phyloP scores from a whole-genome alignment of 1,140 invertebrate species.

The Lordiphosa collinella region DNA sequence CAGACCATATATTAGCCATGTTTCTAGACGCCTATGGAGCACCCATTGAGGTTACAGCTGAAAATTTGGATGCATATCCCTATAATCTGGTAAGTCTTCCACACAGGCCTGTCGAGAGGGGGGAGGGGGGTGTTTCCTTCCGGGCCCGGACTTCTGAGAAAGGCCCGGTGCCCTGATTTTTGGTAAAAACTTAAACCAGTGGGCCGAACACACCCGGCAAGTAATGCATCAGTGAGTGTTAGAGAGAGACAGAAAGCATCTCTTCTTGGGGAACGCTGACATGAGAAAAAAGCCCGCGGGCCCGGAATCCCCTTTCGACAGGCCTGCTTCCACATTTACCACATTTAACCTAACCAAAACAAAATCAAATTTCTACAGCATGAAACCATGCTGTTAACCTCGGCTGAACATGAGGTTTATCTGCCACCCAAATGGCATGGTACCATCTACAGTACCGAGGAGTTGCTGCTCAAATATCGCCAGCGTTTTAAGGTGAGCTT shows the following conservation, averaged over 20 bases:
- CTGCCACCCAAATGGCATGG: conserved; percentile 52
- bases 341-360: neutral
- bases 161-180: too few relatives aligned
- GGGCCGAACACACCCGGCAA: too few relatives aligned
- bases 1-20: conserved; percentile 10
- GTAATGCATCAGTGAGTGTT: too few relatives aligned
- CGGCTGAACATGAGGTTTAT: conserved; percentile 37
- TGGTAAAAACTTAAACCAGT: too few relatives aligned
- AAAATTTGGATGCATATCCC: conserved; percentile 29
- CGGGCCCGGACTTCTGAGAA: too few relatives aligned
- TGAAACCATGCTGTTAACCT: conserved; percentile 45
- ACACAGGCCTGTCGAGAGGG: too few relatives aligned
- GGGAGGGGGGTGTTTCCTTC: too few relatives aligned
- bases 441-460: conserved; percentile 52
- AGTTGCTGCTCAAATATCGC: conserved; percentile 28
- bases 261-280: too few relatives aligned
- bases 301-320: too few relatives aligned
- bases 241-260: too few relatives aligned
- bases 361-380: conserved; percentile 22
- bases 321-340: too few relatives aligned
- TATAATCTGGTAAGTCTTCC: conserved; percentile 38
- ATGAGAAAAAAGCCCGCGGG: too few relatives aligned
- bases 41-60: conserved; percentile 45
- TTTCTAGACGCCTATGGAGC: conserved; percentile 40
- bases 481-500: conserved; percentile 43